These are phyloP conservation scores for Acanthopagrus latus DNA, from an alignment of 2,797 vertebrate genomes.

Conservation along the genomic window DNA sequence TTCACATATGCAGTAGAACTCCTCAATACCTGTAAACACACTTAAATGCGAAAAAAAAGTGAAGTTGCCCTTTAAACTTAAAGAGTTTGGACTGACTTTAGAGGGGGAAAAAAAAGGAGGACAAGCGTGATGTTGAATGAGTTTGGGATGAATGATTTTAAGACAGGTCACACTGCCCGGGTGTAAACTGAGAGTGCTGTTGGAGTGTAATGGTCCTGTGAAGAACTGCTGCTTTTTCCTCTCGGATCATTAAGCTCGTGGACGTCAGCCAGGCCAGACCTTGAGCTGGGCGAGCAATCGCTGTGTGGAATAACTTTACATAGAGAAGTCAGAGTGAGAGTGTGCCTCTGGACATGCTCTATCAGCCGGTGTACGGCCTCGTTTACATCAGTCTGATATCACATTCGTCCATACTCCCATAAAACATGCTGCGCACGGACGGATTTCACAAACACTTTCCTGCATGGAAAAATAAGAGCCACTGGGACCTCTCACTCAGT, in stretches of 20 bases:
- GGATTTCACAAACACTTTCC: slow-evolving; percentile 49
- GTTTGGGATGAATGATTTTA: slow-evolving; percentile 50
- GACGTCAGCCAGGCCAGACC: slow-evolving; percentile 47
- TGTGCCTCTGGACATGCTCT: slow-evolving; percentile 42
- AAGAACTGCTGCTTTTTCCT: slow-evolving; percentile 62
- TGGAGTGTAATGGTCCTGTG: slow-evolving; percentile 58
- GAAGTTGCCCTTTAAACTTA: too few species aligned
- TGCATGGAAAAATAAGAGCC: slow-evolving; percentile 52
- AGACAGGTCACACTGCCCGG: slow-evolving; percentile 46
- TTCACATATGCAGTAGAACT: too few species aligned
- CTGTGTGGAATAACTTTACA: slow-evolving; percentile 69
- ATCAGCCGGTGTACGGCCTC: slow-evolving; percentile 25
- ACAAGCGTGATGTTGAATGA: slow-evolving; percentile 14
- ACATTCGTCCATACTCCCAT: slow-evolving; percentile 25
- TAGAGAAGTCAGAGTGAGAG: slow-evolving; percentile 18
- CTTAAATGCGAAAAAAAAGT: too few species aligned
- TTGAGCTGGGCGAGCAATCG: slow-evolving; percentile 26
- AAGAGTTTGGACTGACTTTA: neutral
- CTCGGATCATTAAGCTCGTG: slow-evolving; percentile 75
- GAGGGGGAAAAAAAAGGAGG: neutral
- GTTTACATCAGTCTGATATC: slow-evolving; percentile 57
- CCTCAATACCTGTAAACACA: too few species aligned
- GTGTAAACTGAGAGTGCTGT: slow-evolving; percentile 68
- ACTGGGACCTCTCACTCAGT: slow-evolving; percentile 7
- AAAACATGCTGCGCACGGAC: slow-evolving; percentile 37